These are phyloP conservation scores for Sesia apiformis DNA, from an alignment of 2,888 invertebrate genomes.

Conservation along the genomic window DNA sequence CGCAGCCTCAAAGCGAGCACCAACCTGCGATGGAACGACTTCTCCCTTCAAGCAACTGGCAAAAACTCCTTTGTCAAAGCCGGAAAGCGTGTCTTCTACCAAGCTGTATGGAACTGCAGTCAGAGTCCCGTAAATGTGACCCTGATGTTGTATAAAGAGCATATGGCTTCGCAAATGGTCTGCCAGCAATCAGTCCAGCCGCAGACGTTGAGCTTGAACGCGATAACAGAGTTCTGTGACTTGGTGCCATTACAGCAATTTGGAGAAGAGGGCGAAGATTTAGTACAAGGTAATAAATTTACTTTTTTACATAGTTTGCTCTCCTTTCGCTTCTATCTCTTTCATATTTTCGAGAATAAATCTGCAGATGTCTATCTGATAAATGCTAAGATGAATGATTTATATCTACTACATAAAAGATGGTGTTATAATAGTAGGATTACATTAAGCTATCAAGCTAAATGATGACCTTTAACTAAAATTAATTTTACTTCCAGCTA, in stretches of 20 bases:
- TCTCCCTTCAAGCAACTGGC: constrained; percentile 71
- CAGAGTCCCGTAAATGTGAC: constrained; percentile 80
- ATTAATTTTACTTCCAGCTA: constrained; percentile 69
- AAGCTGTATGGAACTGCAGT: constrained; percentile 81
- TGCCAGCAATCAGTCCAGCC: constrained; percentile 77
- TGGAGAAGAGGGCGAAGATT: constrained; percentile 75
- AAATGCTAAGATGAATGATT: too few species aligned
- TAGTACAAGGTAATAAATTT: constrained; percentile 76
- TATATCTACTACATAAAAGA: too few species aligned
- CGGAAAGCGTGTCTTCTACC: constrained; percentile 83
- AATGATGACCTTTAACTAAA: neutral
- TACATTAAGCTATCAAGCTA: too few species aligned
- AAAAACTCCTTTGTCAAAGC: constrained; percentile 71
- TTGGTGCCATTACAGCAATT: constrained; percentile 81
- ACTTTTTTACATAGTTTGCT: too few species aligned
- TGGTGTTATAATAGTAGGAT: too few species aligned
- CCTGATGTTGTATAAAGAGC: constrained; percentile 77
- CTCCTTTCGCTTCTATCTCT: too few species aligned
- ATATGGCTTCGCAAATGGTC: constrained; percentile 76
- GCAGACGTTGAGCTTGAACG: constrained; percentile 79
- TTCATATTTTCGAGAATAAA: too few species aligned
- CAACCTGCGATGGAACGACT: constrained; percentile 84
- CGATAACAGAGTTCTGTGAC: constrained; percentile 88
- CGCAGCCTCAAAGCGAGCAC: constrained; percentile 82
- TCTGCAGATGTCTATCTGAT: too few species aligned